phyloP scores from a whole-genome alignment of 1,140 invertebrate species.

The Diploscapter pachys region DNA sequence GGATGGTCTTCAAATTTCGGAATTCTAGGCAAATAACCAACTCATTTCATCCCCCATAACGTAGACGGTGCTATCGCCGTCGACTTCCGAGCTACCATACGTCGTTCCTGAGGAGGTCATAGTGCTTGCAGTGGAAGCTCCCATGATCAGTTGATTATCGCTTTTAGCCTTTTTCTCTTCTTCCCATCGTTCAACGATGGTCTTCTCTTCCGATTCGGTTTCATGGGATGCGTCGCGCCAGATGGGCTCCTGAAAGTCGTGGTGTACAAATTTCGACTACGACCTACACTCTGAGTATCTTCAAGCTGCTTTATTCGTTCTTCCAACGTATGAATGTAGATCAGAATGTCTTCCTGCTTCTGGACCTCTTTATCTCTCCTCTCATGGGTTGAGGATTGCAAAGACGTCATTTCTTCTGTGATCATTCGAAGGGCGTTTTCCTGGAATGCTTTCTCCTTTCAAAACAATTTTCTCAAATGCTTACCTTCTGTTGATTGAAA shows the following conservation, averaged over 20 bases:
- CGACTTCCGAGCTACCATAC: conserved; percentile 33
- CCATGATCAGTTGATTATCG: conserved; percentile 4
- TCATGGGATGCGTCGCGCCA: conserved; percentile 27
- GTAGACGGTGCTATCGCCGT: conserved; percentile 31
- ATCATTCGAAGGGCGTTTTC: conserved; percentile 25
- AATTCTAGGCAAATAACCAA: not conserved
- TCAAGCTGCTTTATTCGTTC: conserved; percentile 78
- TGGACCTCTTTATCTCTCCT: conserved; percentile 66
- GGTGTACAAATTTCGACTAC: not conserved
- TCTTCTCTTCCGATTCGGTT: conserved; percentile 33
- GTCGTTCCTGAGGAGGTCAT: conserved; percentile 39
- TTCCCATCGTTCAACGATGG: conserved; percentile 27
- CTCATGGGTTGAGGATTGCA: conserved; percentile 50
- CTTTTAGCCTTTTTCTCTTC: conserved; percentile 20
- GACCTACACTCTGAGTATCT: conserved; percentile 60
- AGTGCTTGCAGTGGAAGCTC: conserved; percentile 20
- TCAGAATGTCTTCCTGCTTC: conserved; percentile 66
- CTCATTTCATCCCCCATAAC: conserved; percentile 38
- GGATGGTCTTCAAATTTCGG: no score
- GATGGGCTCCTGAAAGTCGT: conserved; percentile 23
- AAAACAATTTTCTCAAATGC: no score
- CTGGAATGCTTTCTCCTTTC: no score
- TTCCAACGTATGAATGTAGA: conserved; percentile 82
- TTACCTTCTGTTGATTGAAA: conserved; percentile 20
- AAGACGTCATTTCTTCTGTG: conserved; percentile 20